Base-by-base conservation (phyloP, 2,797 vertebrate species). In the Tokudaia tokunoshimensis region DNA sequence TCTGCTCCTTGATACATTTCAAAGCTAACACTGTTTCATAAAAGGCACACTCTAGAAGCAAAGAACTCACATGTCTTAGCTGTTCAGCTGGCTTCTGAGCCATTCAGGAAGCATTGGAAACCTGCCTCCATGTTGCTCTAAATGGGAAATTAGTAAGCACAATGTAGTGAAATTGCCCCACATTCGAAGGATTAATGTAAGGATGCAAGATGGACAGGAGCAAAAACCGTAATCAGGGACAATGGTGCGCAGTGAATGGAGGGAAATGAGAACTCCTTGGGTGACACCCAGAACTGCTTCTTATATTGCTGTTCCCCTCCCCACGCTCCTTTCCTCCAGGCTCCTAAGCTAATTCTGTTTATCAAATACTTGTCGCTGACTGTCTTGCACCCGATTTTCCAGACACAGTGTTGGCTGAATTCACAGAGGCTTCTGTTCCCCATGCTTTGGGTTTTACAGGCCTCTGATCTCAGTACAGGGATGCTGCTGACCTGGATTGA, bases 131-230 rank as follows among this genome's bases (percentile, higher is more conserved):
- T 80, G 67, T 91, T 37, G 29, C 94, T 97, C 57, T 95, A 96
- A 97, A 97, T 96, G 72, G 74, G 82, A 96, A 96, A 97, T 98
- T 97, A 97, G 79, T 90, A 97, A 96, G 94, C 97, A 97, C 97
- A 98, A 96, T 97, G 92, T 87, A 85, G 94, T 84, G 92, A 97
- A 97, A 98, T 97, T 97, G 81, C 74, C 91, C 84, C 90, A 88
- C 95, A 97, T 97, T 90, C 93, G 92, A 92, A 95, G 92, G 94
- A 97, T 96, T 96, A 96, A 96, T 83, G 50, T 92, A 91, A 97
- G 93, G 92, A 97, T 95, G 67, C 76, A 84, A 98, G 96, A 96
- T 94, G 96, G 96, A 96, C 10, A 0, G 92, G 89, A 92, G 80
- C 91, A 92, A 98, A 98, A 97, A 88, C 85, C 1, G 61, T 96